Base-by-base conservation (phyloP, 2,888 invertebrate genomes). In the Hypercompe scribonia region DNA sequence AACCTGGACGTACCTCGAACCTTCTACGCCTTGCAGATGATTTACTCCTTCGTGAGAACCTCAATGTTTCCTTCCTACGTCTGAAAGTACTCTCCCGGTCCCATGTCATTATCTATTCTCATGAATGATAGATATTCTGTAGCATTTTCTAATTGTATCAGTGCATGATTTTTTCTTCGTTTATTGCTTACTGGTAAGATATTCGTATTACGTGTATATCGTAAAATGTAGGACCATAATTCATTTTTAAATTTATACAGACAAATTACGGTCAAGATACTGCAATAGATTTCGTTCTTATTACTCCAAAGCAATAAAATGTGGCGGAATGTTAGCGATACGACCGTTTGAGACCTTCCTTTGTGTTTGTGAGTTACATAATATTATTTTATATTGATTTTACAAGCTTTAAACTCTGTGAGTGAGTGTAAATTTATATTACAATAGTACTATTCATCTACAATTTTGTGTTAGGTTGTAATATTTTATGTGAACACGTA, bases 401-500 rank as follows among this genome's bases (percentile, higher is more conserved):
- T 39, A 18, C 15, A 69, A 67, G 50, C 42, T 73, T 33, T 58
- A 36, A 21, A 34, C 66, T 5, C 24, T 36, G 64, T 33, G 15
- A 68, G 39, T 70, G 36, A 70, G 73, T 69, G 71, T 79, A 79
- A 73, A 73, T 78, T 74, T 61, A 54, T 75, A 76, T 77, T 78
- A 76, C 66, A 78, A 74, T 70, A 73, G 72, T 70, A 72, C 63
- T 73, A 76, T 71, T 75, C 68, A 61, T 73, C 65, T 68, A 67
- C 63, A 74, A 76, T 46, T 74, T 77, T 73, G 69, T 72, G 67
- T 68, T n/a, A 64, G 61, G 31, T 78, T 39, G 63, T 77, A 74
- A 80, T 70, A 74, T 77, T 77, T 80, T 77, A 82, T 83, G 79
- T 79, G 77, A 79, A 73, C 78, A 80, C 81, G 91, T 91, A 84